A percentile compares a stretch with the other conserved stretches of the same genome.
phyloP scores from a whole-genome alignment of 1,140 invertebrate genomes.

The Camponotus vicinus region DNA sequence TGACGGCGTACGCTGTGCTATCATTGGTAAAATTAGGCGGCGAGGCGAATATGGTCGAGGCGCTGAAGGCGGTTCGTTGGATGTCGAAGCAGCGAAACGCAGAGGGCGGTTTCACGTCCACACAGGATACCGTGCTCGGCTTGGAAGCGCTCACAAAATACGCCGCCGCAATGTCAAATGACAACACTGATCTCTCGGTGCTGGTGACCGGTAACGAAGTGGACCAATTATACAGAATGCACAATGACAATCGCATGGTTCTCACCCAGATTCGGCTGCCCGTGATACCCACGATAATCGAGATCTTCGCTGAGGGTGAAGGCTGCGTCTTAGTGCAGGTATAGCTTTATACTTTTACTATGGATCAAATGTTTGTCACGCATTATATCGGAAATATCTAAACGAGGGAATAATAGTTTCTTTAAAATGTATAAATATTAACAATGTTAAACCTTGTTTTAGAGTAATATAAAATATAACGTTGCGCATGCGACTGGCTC shows the following conservation, averaged over 20 bases:
- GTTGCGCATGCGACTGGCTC: slow-evolving; percentile 81
- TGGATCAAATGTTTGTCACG: neutral
- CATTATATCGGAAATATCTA: neutral
- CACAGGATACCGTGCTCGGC: slow-evolving; percentile 90
- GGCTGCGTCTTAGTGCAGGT: slow-evolving; percentile 89
- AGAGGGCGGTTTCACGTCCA: slow-evolving; percentile 92
- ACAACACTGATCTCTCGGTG: slow-evolving; percentile 82
- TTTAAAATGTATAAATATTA: neutral
- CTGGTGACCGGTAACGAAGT: slow-evolving; percentile 80
- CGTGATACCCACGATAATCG: slow-evolving; percentile 84
- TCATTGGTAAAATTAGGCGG: slow-evolving; percentile 88
- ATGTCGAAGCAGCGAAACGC: slow-evolving; percentile 91
- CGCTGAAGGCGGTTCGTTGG: slow-evolving; percentile 89
- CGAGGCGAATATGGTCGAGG: slow-evolving; percentile 87
- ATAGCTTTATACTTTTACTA: slow-evolving; percentile 24
- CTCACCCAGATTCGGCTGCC: slow-evolving; percentile 82
- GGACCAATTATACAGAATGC: slow-evolving; percentile 80
- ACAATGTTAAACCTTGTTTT: slow-evolving; percentile 16
- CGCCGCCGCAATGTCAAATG: slow-evolving; percentile 82
- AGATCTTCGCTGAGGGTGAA: slow-evolving; percentile 86
- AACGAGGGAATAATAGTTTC: neutral
- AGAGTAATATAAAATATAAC: slow-evolving; percentile 87
- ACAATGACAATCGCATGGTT: slow-evolving; percentile 85
- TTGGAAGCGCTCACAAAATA: slow-evolving; percentile 89
- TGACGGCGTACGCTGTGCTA: slow-evolving; percentile 91